Evolutionary conservation across 2,113 vertebrate species (phyloP).

Genomic region (Turnix velox): DNA sequence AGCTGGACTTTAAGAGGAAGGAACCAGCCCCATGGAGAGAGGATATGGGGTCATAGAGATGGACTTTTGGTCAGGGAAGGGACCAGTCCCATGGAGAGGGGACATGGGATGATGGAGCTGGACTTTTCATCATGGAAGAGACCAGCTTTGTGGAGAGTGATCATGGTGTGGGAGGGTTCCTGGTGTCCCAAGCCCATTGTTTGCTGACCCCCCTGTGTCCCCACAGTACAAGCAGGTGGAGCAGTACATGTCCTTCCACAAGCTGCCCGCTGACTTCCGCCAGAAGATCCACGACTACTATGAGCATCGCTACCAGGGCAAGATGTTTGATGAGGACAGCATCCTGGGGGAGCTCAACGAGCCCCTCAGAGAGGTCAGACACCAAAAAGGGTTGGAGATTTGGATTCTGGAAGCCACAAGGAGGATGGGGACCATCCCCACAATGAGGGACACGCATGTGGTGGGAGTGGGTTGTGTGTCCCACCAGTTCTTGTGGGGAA

Average conservation of each 20-base stretch:
- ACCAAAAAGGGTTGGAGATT: rapidly evolving
- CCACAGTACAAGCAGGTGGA: conserved; percentile 97
- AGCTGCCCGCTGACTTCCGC: conserved; percentile 92
- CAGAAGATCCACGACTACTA: conserved; percentile 99
- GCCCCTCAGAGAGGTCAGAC: conserved; percentile 87
- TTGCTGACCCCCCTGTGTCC: conserved; percentile 48
- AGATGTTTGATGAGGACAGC: conserved; percentile 99
- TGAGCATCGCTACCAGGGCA: conserved; percentile 96
- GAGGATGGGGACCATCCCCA: not conserved
- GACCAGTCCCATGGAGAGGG: not conserved
- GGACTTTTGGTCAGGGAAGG: no score
- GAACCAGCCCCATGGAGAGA: no score
- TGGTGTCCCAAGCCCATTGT: not conserved
- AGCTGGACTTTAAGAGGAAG: no score
- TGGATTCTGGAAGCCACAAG: not conserved
- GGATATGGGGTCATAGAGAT: no score
- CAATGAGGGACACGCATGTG: not conserved
- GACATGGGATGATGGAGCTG: no score
- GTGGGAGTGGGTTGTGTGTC: not conserved
- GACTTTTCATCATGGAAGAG: no score
- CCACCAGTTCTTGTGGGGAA: not conserved
- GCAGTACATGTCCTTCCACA: conserved; percentile 99
- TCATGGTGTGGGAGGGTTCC: no score
- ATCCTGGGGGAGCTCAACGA: conserved; percentile 95
- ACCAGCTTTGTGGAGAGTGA: not conserved